Percentiles rank a stretch among this genome's conserved stretches.
These are phyloP conservation scores for Ceryle rudis DNA, from an alignment of 2,797 vertebrate species.

Conservation along the genomic window DNA sequence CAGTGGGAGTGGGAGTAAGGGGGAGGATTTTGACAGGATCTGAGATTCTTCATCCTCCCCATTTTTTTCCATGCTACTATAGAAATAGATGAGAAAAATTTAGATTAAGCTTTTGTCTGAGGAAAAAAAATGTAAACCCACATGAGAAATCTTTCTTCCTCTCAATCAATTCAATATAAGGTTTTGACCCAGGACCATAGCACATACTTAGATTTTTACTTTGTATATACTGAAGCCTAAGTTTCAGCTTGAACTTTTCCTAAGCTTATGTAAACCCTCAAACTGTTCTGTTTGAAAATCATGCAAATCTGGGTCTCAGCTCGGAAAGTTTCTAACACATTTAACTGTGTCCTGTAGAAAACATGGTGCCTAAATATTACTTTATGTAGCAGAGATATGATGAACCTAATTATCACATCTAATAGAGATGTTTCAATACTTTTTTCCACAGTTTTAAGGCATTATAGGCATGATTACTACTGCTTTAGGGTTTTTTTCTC, in stretches of 20 bases:
- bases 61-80: not conserved
- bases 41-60: not conserved
- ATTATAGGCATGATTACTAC: not conserved
- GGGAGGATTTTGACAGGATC: not conserved
- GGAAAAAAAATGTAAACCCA: not conserved
- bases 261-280: not conserved
- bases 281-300: not conserved
- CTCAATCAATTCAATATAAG: not conserved
- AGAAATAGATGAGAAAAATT: not conserved
- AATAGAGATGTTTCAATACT: not conserved
- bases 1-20: not conserved
- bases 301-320: not conserved
- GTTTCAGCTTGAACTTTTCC: not conserved
- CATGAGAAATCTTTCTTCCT: not conserved
- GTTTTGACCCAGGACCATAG: not conserved
- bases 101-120: not conserved
- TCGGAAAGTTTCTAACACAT: not conserved
- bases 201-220: not conserved
- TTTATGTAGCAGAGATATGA: not conserved
- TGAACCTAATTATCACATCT: not conserved
- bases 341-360: not conserved
- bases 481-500: not conserved
- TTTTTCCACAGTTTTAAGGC: not conserved
- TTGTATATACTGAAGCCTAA: not conserved
- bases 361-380: not conserved